Percentiles rank a stretch among this genome's conserved stretches.
phyloP scores from a whole-genome alignment of 2,113 vertebrate genomes.

The Perca schrenkii region DNA sequence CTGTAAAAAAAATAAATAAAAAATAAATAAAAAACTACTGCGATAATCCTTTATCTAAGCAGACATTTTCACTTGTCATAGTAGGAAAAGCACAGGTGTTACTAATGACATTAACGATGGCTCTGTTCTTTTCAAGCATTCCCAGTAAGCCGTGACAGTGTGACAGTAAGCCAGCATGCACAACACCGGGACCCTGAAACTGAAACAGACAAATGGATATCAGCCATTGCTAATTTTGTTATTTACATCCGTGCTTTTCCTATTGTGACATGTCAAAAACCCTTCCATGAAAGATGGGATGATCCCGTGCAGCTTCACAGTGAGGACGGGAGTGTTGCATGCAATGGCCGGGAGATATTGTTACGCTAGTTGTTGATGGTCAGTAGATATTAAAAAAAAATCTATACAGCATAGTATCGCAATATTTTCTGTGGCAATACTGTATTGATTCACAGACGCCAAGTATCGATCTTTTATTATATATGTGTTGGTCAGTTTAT shows the following conservation, averaged over 20 bases:
- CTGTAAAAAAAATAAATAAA: not conserved
- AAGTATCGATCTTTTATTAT: too few species aligned
- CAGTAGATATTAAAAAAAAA: not conserved
- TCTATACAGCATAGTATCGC: too few species aligned
- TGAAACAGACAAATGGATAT: not conserved
- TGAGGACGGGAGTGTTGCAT: not conserved
- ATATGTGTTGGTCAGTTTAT: too few species aligned
- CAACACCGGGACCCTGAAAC: not conserved
- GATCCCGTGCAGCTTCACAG: not conserved
- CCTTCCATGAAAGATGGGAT: not conserved
- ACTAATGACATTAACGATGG: not conserved
- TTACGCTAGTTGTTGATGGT: not conserved
- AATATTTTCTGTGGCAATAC: too few species aligned
- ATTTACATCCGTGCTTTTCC: not conserved
- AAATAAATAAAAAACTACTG: not conserved
- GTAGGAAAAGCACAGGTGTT: constrained; percentile 1
- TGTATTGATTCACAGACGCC: too few species aligned
- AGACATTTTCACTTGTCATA: not conserved
- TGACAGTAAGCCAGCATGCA: not conserved
- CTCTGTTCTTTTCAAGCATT: not conserved
- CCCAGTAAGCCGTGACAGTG: not conserved
- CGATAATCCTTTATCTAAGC: not conserved
- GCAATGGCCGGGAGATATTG: not conserved
- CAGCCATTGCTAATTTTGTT: not conserved
- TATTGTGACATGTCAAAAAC: not conserved